Conservation (phyloP, 2,797 vertebrate species). For the Siniperca undulata region DNA sequence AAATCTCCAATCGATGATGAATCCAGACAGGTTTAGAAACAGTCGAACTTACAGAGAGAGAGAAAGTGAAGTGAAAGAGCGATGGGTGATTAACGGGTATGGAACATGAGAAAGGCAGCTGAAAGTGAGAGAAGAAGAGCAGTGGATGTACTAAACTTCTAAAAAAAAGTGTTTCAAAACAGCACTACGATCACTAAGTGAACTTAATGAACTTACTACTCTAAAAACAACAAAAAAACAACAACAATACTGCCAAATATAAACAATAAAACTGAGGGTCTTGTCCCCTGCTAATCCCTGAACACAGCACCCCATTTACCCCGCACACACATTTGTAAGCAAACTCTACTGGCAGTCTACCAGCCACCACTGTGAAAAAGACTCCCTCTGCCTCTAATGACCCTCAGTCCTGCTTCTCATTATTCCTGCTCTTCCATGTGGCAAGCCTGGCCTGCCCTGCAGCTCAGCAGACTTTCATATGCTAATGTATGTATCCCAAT, state of each 20-base stretch:
- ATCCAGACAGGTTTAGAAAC: neutral
- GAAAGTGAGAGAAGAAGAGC: neutral
- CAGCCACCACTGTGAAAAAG: constrained; percentile 21
- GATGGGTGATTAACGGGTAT: neutral
- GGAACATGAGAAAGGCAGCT: neutral
- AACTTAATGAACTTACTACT: neutral
- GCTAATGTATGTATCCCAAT: neutral
- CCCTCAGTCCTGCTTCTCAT: constrained; percentile 44
- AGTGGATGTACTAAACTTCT: neutral
- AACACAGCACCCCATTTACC: constrained; percentile 8
- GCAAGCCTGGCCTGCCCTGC: constrained; percentile 24
- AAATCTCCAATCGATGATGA: neutral
- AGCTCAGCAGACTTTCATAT: constrained; percentile 39
- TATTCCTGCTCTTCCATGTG: constrained; percentile 62
- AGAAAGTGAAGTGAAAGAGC: neutral
- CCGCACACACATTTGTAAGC: constrained; percentile 4
- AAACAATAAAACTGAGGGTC: neutral
- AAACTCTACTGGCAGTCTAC: constrained; percentile 11
- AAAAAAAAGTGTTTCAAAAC: neutral
- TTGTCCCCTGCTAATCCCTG: neutral
- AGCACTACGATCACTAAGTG: neutral
- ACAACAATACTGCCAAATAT: neutral
- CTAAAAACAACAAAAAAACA: neutral
- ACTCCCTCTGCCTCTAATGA: constrained; percentile 29
- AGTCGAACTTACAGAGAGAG: neutral